Conservation (phyloP, 2,888 invertebrate species). For the Laspeyria flexula region DNA sequence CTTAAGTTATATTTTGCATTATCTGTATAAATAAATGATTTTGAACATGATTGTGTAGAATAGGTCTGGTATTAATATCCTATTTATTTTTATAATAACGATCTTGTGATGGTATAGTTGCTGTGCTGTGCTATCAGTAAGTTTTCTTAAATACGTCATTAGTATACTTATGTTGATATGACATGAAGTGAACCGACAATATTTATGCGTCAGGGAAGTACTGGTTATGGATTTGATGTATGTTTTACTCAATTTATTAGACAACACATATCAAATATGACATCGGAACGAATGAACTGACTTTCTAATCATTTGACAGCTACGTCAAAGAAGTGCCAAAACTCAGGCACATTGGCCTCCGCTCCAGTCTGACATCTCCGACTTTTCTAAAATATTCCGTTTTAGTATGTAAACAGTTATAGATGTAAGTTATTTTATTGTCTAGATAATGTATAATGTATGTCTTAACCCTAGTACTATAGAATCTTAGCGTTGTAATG, state of each 20-base stretch:
- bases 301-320: constrained; percentile 18
- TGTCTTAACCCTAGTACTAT: constrained; percentile 79
- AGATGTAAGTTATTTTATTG: constrained; percentile 81
- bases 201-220: constrained; percentile 29
- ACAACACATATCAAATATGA: constrained; percentile 44
- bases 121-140: constrained; percentile 26
- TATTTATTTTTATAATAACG: constrained; percentile 63
- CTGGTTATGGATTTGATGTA: constrained; percentile 20
- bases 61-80: constrained; percentile 45
- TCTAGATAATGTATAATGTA: constrained; percentile 79
- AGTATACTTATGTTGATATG: constrained; percentile 15
- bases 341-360: constrained; percentile 54
- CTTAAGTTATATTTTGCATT: constrained; percentile 43
- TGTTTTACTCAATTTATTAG: constrained; percentile 27
- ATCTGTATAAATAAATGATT: constrained; percentile 24
- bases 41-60: constrained; percentile 31
- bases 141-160: constrained; percentile 19
- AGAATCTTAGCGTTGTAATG: constrained; percentile 69
- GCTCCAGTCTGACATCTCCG: constrained; percentile 53
- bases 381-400: constrained; percentile 69
- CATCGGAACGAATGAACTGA: constrained; percentile 11
- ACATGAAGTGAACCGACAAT: constrained; percentile 49
- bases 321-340: constrained; percentile 67
- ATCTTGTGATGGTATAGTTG: constrained; percentile 32
- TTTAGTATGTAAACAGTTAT: constrained; percentile 78